Conservation (phyloP, 1,140 invertebrate genomes). For the Diachasma alloeum region DNA sequence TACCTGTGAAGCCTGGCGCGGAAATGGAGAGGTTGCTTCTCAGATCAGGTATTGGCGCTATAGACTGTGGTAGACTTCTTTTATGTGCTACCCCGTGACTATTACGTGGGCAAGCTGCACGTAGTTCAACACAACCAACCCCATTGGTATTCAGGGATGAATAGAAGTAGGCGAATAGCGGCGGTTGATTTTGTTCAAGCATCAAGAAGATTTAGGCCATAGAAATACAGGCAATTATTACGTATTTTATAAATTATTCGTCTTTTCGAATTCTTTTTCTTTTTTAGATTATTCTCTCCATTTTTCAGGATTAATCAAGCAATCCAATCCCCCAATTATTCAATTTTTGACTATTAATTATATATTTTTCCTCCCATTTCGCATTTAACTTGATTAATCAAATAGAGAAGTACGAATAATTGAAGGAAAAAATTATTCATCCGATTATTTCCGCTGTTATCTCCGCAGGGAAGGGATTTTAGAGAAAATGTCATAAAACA, state of each 20-base stretch:
- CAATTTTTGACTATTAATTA: no score
- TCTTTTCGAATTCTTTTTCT: constrained; percentile 31
- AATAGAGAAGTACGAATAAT: no score
- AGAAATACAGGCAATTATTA: constrained; percentile 63
- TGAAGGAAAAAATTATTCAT: no score
- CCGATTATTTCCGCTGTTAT: no score
- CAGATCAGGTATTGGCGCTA: constrained; percentile 83
- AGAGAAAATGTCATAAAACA: no score
- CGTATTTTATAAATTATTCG: constrained; percentile 38
- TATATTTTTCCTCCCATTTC: no score
- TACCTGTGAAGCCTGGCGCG: constrained; percentile 71
- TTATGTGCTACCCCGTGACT: constrained; percentile 84
- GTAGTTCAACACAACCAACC: constrained; percentile 52
- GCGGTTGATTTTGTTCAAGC: constrained; percentile 60
- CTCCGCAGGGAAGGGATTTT: no score
- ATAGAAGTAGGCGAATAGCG: constrained; percentile 59
- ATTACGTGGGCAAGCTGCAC: constrained; percentile 74
- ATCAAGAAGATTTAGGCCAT: constrained; percentile 63
- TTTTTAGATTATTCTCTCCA: not conserved
- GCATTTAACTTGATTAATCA: no score
- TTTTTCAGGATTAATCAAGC: not conserved
- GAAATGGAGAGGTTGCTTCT: constrained; percentile 77
- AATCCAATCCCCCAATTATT: no score
- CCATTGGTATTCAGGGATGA: constrained; percentile 45
- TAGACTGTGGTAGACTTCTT: constrained; percentile 80